Evolutionary conservation across 2,888 invertebrate species (phyloP).

Genomic region (Dusona sp.): DNA sequence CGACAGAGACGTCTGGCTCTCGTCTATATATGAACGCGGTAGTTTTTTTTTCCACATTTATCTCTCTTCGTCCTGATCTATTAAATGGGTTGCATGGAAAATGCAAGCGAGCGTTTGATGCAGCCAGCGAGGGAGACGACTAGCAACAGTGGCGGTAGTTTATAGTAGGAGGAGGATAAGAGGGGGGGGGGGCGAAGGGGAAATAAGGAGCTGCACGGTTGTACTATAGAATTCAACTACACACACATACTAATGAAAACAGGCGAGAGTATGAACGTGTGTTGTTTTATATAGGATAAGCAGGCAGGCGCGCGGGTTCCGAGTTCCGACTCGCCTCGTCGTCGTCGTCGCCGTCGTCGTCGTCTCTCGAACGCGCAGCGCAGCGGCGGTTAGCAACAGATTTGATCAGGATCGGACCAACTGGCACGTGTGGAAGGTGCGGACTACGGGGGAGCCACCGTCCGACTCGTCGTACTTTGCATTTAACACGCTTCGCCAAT

Average conservation of each 20-base stretch:
- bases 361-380: constrained; percentile 69
- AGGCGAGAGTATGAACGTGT: constrained; percentile 7
- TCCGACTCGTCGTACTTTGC: constrained; percentile 51
- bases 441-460: constrained; percentile 64
- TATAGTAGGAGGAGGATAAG: neutral
- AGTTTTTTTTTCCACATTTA: neutral
- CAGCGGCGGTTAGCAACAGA: constrained; percentile 82
- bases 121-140: constrained; percentile 17
- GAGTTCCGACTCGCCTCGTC: constrained; percentile 59
- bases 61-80: constrained; percentile 45
- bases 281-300: constrained; percentile 37
- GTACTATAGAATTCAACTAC: constrained; percentile 3
- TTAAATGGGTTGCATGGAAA: constrained; percentile 33
- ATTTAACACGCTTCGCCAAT: constrained; percentile 12
- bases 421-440: constrained; percentile 74
- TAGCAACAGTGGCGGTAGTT: constrained; percentile 2
- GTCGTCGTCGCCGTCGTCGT: constrained; percentile 46
- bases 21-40: constrained; percentile 40
- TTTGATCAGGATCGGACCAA: constrained; percentile 78
- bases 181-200: neutral
- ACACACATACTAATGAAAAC: neutral
- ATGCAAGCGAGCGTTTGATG: neutral
- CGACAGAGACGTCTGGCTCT: constrained; percentile 48
- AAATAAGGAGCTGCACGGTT: constrained; percentile 10
- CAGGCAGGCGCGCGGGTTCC: constrained; percentile 51